Percentiles rank a stretch among this genome's conserved stretches.
Conservation (phyloP, 1,140 invertebrate genomes). For the Brachionus koreanus region DNA sequence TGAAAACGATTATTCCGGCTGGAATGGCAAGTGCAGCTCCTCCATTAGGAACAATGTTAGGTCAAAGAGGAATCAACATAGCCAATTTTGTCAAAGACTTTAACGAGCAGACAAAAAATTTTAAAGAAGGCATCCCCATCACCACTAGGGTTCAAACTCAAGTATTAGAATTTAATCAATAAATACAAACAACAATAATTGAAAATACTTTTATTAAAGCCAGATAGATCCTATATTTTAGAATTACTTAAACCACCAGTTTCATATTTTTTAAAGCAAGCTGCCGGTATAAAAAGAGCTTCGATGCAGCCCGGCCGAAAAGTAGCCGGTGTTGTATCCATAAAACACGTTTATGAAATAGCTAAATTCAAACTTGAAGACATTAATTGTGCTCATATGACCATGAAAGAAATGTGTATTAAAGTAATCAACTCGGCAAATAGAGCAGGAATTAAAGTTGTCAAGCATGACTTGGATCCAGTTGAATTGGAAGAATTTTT, state of each 20-base stretch:
- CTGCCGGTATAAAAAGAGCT: slow-evolving; percentile 80
- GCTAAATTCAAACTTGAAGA: slow-evolving; percentile 87
- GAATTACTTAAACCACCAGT: slow-evolving; percentile 77
- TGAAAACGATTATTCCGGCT: slow-evolving; percentile 76
- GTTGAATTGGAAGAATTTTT: slow-evolving; percentile 80
- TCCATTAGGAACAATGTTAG: slow-evolving; percentile 82
- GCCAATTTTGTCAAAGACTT: slow-evolving; percentile 96
- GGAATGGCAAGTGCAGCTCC: slow-evolving; percentile 79
- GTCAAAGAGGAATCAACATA: slow-evolving; percentile 70
- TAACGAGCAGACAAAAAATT: slow-evolving; percentile 84
- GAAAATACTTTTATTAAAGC: slow-evolving; percentile 51
- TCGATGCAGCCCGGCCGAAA: slow-evolving; percentile 75
- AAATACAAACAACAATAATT: background rate
- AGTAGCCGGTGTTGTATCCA: slow-evolving; percentile 78
- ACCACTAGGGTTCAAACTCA: slow-evolving; percentile 76
- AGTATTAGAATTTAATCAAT: slow-evolving; percentile 49
- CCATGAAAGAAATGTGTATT: slow-evolving; percentile 70
- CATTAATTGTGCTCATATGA: slow-evolving; percentile 56
- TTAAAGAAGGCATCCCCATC: slow-evolving; percentile 85
- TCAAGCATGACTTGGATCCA: slow-evolving; percentile 69
- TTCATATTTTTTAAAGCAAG: slow-evolving; percentile 84
- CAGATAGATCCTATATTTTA: slow-evolving; percentile 80
- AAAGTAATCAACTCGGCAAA: slow-evolving; percentile 72
- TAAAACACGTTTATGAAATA: slow-evolving; percentile 98
- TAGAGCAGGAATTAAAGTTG: slow-evolving; percentile 79